These are phyloP conservation scores for Solenopsis invicta DNA, from an alignment of 1,140 invertebrate species.

Conservation along the genomic window DNA sequence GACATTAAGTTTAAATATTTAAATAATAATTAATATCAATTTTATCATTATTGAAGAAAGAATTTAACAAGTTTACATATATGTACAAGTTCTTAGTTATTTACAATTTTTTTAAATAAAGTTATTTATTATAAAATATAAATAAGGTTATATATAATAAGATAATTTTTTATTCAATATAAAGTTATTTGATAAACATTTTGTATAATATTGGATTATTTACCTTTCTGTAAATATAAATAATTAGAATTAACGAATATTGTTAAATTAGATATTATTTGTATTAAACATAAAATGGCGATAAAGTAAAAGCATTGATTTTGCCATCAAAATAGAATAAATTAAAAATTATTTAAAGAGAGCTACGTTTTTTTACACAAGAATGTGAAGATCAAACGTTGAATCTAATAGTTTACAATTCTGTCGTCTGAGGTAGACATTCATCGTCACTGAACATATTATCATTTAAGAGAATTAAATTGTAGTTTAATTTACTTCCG, in stretches of 20 bases:
- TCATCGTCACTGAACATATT: constrained; percentile 65
- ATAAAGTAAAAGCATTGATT: neutral
- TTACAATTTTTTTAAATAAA: too few species aligned
- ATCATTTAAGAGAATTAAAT: constrained; percentile 79
- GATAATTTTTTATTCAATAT: neutral
- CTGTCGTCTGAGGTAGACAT: constrained; percentile 69
- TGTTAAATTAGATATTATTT: constrained; percentile 55
- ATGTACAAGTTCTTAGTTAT: neutral
- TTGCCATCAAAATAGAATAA: constrained; percentile 52
- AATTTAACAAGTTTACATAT: neutral
- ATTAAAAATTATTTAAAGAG: constrained; percentile 51
- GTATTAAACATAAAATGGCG: constrained; percentile 23
- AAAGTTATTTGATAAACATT: constrained; percentile 12
- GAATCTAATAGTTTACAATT: constrained; percentile 62
- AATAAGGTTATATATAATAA: constrained; percentile 10
- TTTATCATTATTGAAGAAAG: neutral
- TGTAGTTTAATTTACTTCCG: constrained; percentile 77
- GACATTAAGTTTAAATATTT: constrained; percentile 9
- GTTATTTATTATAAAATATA: too few species aligned
- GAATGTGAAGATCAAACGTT: neutral
- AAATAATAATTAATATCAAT: neutral
- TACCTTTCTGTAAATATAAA: constrained; percentile 50
- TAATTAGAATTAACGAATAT: constrained; percentile 51
- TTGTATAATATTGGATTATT: constrained; percentile 64
- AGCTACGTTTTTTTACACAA: constrained; percentile 8